Evolutionary conservation across 1,140 invertebrate genomes (phyloP), one percentile per base, ranked within the genome.

Genomic region (Spodoptera litura): DNA sequence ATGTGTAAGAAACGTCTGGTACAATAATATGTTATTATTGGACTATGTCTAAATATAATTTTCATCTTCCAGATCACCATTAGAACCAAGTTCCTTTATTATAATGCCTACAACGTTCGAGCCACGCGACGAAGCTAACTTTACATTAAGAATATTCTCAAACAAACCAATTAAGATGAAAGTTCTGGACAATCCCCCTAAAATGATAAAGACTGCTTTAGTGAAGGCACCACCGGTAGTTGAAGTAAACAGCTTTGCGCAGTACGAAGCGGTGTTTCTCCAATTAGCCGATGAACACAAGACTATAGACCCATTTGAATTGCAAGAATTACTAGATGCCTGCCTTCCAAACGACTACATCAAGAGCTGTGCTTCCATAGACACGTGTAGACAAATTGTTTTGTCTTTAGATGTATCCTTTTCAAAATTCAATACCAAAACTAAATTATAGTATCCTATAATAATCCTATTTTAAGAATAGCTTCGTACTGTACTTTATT

Each of bases 261-360:
- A 98, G 88, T 99, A 99, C 87, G 98, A 99, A 91, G 97, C 97
- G 0, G 97, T 98, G 0, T 99, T 99, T 88, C 94, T 99, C 61
- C 98, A 99, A 89, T 91, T 99, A 66, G 98, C 98, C 0, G 98
- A 99, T 91, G 98, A 99, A 91, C 97, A 97, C 83, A 95, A 96
- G 88, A 98, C 98, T 0, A 97, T 99, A 56, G 98, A 98, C 87
- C 97, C 97, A 9, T 99, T 99, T 87, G 98, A 99, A 90, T 95
- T 99, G 11, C 98, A 99, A 91, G 98, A 99, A 91, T 94, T 99
- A 15, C 94, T 99, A 12, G 98, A 99, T 89, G 97, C 97, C 11
- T 99, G 98, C 94, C 95, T 99, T 79, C 98, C 98, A 5, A 99
- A 99, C 94, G 98, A 99, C 95, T 99, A 99, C 85, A 98, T 99